Evolutionary conservation across 2,797 vertebrate species (phyloP), one percentile per base, ranked within the genome.

Genomic region (Harpagifer antarcticus): DNA sequence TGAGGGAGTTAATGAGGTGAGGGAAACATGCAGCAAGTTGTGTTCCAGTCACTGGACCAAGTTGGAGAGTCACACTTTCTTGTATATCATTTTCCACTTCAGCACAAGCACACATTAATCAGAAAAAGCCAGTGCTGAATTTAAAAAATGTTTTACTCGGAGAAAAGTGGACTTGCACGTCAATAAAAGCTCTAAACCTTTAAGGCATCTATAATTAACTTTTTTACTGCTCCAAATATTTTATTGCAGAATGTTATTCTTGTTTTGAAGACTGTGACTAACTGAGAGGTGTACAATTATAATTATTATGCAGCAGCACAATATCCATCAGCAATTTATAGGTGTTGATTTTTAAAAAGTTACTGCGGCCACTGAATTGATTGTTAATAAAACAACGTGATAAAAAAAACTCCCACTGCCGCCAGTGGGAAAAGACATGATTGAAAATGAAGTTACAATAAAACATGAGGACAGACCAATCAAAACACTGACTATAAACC

Each of bases 1-100:
- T 73, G 73, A 67, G 78, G 76, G 72, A 83, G 65, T 87, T 86
- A 90, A 90, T 85, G 84, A 88, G 81, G 79, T 84, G 77, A 81
- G 47, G 48, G 64, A 70, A 78, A 78, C 63, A 62, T 13, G 65
- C 19, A 76, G 61, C 31, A 15, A 78, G 71, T 66, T 79, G 49
- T 71, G 59, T 48, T 86, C 27, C 78, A 79, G 47, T 33, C 60
- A 47, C n/a, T 54, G 16, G 31, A 58, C 59, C 54, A 65, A 74
- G 74, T 74, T 82, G 64, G 68, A 48, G 15, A 67, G 70, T 37
- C 68, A 47, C 61, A 33, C 62, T 74, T 47, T 73, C 44, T 44
- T 61, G 42, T 67, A 16, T 19, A 42, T 72, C 20, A 78, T 75
- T 81, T 73, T 75, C 48, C 68, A 80, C 69, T 63, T 72, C 76